Evolutionary conservation across 2,113 vertebrate genomes (phyloP), one percentile per base, ranked within the genome.

Genomic region (Eupsittula cactorum): DNA sequence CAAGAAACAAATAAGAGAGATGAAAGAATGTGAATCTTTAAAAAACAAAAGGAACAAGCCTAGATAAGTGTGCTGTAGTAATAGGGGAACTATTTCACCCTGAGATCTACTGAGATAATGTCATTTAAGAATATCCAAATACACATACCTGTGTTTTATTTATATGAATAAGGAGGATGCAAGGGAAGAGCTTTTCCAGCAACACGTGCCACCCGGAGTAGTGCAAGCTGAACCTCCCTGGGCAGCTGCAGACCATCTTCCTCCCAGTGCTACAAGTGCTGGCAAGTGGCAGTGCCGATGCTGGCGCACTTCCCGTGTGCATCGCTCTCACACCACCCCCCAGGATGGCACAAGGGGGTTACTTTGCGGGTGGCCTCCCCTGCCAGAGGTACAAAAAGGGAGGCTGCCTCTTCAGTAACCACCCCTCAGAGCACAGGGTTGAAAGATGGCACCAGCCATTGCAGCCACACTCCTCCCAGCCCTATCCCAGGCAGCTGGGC

Each of bases 261-360:
- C 46, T 47, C 62, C 28, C 50, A 27, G 1, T 0, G 29, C 53
- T 49, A 13, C 70, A 27, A 9, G 44, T 1, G 28, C 31, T 27
- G 47, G 23, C 53, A 47, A 69, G 63, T 0, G 28, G 75, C 69
- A 69, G 68, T 6, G 1, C 28, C 4, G 42, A 15, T 24, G 59
- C 52, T 69, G 57, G 49, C 1, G 0, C 31, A 86, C 1, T 0
- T 42, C 39, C 52, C 6, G 0, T 1, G 0, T 3, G 23, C 70
- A 42, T 7, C 3, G 0, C 39, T 23, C 15, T 39, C 35, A 2
- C 16, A 24, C 27, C 89, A 49, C 3, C 3, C 42, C n/a, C 31
- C 3, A 4, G 55, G 16, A 18, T 4, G 69, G 69, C 83, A 70
- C 44, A 7, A 23, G 11, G 31, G 31, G 7, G 3, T 29, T n/a